Evolutionary conservation across 2,888 invertebrate species (phyloP), one percentile per base, ranked within the genome.

Genomic region (Troides helena): DNA sequence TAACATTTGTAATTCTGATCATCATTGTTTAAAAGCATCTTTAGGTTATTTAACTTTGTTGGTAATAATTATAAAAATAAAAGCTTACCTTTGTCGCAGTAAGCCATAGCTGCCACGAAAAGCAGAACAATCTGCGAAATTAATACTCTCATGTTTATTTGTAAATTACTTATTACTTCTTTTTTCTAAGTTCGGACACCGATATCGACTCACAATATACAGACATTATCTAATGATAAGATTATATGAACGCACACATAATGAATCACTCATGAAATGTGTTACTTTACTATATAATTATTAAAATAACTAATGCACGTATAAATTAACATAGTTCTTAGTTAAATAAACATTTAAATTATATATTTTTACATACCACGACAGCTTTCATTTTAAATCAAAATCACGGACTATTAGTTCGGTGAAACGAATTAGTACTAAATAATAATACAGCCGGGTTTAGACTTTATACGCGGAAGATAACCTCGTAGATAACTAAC

Each of bases 61-160:
- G 3, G 46, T 14, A 14, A 46, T 46, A 1, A 2, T 46, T 0
- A 46, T 14, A 46, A 46, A 46, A 46, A 30, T 30, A 30, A 30
- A 4, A 14, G 62, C 46, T 39, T 62, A 73, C 73, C 72, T 67
- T 65, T 70, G 63, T 73, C 64, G n/a, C 68, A 70, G 62, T 23
- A 62, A n/a, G 56, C 73, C 66, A 72, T 46, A 17, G 67, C 73
- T n/a, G 70, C 66, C 25, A 68, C 23, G 12, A 70, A 66, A n/a
- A 73, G 57, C n/a, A 73, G 39, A 67, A 73, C 46, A 65, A 70
- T 70, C 70, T 70, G 70, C 23, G 62, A 69, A n/a, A 61, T 39
- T 5, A 57, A 18, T 21, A 46, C 18, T 39, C 43, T n/a, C 65
- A 62, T 69, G 17, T 58, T 50, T 50, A 14, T 25, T 23, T 50